Percentiles rank a stretch among this genome's conserved stretches.
These are phyloP conservation scores for Cossypha heuglini DNA, from an alignment of 2,797 vertebrate genomes.

Conservation along the genomic window DNA sequence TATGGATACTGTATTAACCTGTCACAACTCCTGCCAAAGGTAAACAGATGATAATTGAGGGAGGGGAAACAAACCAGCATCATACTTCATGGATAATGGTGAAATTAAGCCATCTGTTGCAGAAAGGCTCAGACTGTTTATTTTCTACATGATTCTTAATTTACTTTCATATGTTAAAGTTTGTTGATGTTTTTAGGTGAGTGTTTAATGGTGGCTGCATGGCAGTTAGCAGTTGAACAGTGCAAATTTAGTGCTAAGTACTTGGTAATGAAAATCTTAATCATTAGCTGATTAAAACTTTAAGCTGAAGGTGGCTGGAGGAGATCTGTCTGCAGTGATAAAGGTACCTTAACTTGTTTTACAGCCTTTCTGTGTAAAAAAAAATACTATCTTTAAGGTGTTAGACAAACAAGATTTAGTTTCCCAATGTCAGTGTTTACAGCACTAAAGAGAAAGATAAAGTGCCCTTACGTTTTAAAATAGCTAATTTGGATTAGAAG, in stretches of 20 bases:
- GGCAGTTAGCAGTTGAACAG: not conserved
- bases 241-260: not conserved
- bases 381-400: not conserved
- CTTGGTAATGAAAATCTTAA: constrained; percentile 3
- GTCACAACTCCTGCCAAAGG: not conserved
- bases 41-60: not conserved
- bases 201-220: not conserved
- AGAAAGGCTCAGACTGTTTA: not conserved
- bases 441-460: not conserved
- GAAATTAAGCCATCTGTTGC: not conserved
- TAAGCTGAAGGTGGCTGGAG: not conserved
- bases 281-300: not conserved
- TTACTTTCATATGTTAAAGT: not conserved
- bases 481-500: not conserved
- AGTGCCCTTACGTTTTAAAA: not conserved
- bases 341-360: not conserved
- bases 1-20: not conserved
- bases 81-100: not conserved
- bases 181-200: not conserved
- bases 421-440: not conserved
- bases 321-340: not conserved
- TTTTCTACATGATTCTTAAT: not conserved
- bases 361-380: not conserved
- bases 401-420: not conserved
- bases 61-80: not conserved